Evolutionary conservation across 1,140 invertebrate species (phyloP), one percentile per base, ranked within the genome.

Genomic region (Tetragonula clypearis): DNA sequence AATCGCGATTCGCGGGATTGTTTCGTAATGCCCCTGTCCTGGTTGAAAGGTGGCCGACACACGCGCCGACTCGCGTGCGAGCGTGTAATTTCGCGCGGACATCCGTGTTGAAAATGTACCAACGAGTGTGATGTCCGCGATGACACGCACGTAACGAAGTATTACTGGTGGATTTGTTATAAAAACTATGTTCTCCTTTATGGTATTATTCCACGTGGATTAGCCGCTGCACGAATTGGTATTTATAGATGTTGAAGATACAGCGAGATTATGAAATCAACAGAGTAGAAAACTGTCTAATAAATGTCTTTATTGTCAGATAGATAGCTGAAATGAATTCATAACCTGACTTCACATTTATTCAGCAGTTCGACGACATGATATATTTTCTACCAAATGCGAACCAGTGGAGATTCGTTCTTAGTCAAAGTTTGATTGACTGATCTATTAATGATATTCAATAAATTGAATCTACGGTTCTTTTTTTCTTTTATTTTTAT

Each of bases 1-100:
- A 79, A 69, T 79, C 53, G 78, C 66, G 77, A 69, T 68, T 12
- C 62, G 8, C 41, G n/a, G 62, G 60, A 79, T 79, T 56, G 49
- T 79, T 79, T 68, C n/a, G 77, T 55, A 79, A 79, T 79, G 77
- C 19, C 35, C 5, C 4, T 21, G 49, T 53, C 41, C n/a, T 11
- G 8, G 41, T 30, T 19, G 60, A 68, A 55, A 55, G 26, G 58
- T 21, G 8, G 41, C 15, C n/a, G 74, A 23, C 17, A 49, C 35
- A 77, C 65, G 26, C 65, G 26, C 56, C 49, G 15, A 41, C 0
- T 69, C 53, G 65, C 78, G 53, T 56, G 78, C 78, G 49, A 79
- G 26, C 65, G 49, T 69, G 65, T 69, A 56, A 79, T 79, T 56
- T 79, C 65, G 26, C 41, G 77, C 49, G 62, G 14, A 62, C 49